Evolutionary conservation across 1,140 invertebrate species (phyloP).

Genomic region (Reticulitermes speratus): DNA sequence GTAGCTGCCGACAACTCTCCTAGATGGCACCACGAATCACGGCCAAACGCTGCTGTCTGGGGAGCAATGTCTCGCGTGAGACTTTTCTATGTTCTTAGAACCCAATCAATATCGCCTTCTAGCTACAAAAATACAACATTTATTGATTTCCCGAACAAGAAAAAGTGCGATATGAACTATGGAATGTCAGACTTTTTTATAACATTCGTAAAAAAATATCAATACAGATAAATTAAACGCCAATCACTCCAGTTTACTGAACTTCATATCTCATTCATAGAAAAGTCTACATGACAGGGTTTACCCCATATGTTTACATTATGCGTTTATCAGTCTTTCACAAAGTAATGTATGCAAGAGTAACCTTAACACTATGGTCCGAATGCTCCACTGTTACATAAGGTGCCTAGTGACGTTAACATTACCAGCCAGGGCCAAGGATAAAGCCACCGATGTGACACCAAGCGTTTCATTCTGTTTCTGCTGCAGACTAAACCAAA

Average conservation of each 20-base stretch:
- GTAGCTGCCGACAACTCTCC: not conserved
- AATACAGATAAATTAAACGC: not conserved
- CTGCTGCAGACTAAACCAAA: no score
- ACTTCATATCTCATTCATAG: not conserved
- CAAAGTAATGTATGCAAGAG: not conserved
- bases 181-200: not conserved
- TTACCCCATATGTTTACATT: no score
- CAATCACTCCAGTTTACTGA: not conserved
- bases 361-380: not conserved
- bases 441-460: no score
- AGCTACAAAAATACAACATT: not conserved
- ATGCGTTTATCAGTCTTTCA: not conserved
- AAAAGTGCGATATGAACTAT: not conserved
- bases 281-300: no score
- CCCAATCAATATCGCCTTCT: constrained; percentile 8
- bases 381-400: not conserved
- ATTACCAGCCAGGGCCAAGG: no score
- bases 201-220: no score
- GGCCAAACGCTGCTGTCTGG: not conserved
- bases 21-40: not conserved
- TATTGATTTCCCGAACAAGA: not conserved
- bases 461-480: no score
- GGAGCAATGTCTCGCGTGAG: constrained; percentile 12
- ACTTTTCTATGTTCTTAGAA: not conserved
- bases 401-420: not conserved